phyloP scores from a whole-genome alignment of 1,140 invertebrate genomes.

The Drosophila fuyamai region DNA sequence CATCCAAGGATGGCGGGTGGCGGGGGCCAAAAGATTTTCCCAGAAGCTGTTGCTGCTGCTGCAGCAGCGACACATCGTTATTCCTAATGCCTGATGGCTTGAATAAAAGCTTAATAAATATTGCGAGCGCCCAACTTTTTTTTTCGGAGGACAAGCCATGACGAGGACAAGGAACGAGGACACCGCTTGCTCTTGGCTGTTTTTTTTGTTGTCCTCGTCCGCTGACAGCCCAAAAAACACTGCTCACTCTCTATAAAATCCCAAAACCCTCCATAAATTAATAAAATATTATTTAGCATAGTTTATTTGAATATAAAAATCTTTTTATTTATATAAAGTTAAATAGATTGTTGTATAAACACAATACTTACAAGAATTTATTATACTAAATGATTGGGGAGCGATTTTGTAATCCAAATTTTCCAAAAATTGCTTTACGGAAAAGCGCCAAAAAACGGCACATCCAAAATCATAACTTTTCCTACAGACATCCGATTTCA shows the following conservation, averaged over 20 bases:
- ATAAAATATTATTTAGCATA: background rate
- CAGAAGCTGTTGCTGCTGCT: constrained; percentile 32
- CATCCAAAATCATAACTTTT: too few relatives aligned
- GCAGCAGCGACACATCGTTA: constrained; percentile 62
- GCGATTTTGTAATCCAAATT: too few relatives aligned
- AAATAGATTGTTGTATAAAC: too few relatives aligned
- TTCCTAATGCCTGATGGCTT: constrained; percentile 77
- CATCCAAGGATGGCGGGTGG: too few relatives aligned
- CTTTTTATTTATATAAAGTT: too few relatives aligned
- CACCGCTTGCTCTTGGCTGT: constrained; percentile 14
- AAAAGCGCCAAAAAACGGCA: too few relatives aligned
- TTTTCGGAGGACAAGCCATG: constrained; percentile 36
- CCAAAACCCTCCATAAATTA: background rate
- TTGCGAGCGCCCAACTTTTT: constrained; percentile 50
- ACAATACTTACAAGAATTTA: too few relatives aligned
- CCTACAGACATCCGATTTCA: too few relatives aligned
- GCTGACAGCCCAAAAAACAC: constrained; percentile 28
- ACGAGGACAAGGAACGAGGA: constrained; percentile 28
- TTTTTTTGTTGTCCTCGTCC: constrained; percentile 18
- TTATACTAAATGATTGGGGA: too few relatives aligned
- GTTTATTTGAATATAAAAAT: too few relatives aligned
- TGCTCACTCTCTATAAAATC: background rate
- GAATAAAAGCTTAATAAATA: constrained; percentile 80
- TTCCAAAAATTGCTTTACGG: too few relatives aligned
- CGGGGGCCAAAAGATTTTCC: constrained; percentile 25